Conservation (phyloP, 2,113 vertebrate genomes). For the Polypterus senegalus region DNA sequence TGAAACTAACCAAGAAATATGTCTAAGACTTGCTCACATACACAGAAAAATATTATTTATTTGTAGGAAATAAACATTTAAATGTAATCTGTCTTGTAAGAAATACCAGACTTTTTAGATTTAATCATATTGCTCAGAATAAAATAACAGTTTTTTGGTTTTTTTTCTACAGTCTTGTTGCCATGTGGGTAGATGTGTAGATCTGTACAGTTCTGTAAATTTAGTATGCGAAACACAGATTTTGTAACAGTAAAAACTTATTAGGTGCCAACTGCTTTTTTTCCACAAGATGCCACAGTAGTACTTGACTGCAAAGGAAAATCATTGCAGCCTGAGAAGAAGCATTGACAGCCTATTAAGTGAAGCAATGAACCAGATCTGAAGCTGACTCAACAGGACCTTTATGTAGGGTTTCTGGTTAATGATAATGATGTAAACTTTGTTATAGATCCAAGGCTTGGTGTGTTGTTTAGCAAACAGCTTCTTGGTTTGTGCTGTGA, state of each 20-base stretch:
- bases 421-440: constrained; percentile 8
- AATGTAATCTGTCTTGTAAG: too few species aligned
- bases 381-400: constrained; percentile 8
- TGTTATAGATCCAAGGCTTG: neutral
- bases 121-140: too few species aligned
- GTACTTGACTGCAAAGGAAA: neutral
- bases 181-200: too few species aligned
- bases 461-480: constrained; percentile 4
- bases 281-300: constrained; percentile 1
- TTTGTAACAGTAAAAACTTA: neutral
- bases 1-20: too few species aligned
- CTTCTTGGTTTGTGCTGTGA: neutral
- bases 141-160: too few species aligned
- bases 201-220: too few species aligned
- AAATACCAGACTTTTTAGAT: too few species aligned
- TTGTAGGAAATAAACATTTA: too few species aligned
- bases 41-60: too few species aligned
- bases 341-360: constrained; percentile 14
- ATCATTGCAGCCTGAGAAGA: constrained; percentile 1
- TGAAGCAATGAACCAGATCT: constrained; percentile 12
- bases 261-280: neutral
- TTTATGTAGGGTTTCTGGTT: constrained; percentile 4
- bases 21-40: too few species aligned
- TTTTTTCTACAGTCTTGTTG: too few species aligned
- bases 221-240: neutral